These are phyloP conservation scores for Archips xylosteana DNA, from an alignment of 2,888 invertebrate genomes.

Conservation along the genomic window DNA sequence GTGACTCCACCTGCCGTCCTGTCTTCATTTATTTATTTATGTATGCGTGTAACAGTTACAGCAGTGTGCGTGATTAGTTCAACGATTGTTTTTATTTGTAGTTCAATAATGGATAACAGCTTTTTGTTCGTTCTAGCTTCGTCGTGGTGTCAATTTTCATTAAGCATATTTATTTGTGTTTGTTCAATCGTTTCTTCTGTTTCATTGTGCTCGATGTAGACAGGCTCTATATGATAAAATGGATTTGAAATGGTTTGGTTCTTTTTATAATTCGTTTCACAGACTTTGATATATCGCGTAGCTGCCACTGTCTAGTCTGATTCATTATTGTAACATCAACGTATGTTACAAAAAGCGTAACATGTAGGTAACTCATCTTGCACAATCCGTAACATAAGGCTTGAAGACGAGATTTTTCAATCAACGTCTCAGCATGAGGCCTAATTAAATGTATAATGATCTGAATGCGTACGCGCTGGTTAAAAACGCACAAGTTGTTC, in stretches of 20 bases:
- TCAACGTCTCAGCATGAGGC: constrained; percentile 69
- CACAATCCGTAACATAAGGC: constrained; percentile 57
- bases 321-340: constrained; percentile 39
- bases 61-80: constrained; percentile 51
- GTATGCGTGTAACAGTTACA: constrained; percentile 43
- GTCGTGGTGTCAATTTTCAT: constrained; percentile 38
- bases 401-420: constrained; percentile 70
- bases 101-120: constrained; percentile 36
- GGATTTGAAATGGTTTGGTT: neutral
- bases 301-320: constrained; percentile 39
- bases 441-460: constrained; percentile 77
- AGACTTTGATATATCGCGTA: constrained; percentile 38
- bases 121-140: constrained; percentile 22
- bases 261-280: constrained; percentile 5
- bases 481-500: constrained; percentile 46
- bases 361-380: constrained; percentile 39
- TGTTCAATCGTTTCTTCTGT: constrained; percentile 26
- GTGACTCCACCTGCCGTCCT: constrained; percentile 76
- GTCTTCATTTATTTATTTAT: constrained; percentile 63
- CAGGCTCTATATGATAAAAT: neutral
- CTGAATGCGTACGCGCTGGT: constrained; percentile 51
- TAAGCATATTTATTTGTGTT: constrained; percentile 34
- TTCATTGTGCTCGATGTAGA: neutral
- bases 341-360: constrained; percentile 40
- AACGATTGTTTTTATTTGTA: constrained; percentile 44